Base-by-base conservation (phyloP, 2,888 invertebrate species). In the Encarsia formosa region DNA sequence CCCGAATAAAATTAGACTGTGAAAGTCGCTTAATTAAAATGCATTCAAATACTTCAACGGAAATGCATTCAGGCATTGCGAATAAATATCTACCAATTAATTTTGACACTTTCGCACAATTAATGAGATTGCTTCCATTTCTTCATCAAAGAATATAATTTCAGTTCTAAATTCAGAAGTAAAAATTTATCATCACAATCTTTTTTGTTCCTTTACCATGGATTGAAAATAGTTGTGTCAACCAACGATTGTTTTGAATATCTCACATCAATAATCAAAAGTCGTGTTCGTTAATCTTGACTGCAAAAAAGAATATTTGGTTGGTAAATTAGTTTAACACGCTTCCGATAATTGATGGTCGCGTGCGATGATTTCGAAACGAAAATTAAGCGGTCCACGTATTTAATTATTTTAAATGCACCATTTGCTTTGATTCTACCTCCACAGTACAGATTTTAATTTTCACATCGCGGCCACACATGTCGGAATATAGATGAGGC, bases 1-100 rank as follows among this genome's bases (percentile, higher is more conserved):
- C 55, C 48, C 34, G 49, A 49, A 55, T 51, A 55, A 55, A 55
- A 55, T 55, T 45, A 55, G 49, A 55, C 51, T 49, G 49, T 42
- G 49, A 45, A 55, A 55, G 55, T 55, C 48, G 37, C 38, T 48
- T 51, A 55, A 55, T 52, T 52, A 52, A 52, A 55, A 55, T 45
- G 38, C 44, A 52, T 55, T 55, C 45, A 45, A 26, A 55, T 55
- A 52, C 48, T 38, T 37, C 40, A 49, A 49, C 42, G 41, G 31
- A 45, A 49, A 45, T 37, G 29, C 40, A 45, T 32, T 51, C 41
- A 23, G 34, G 8, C 22, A 23, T 11, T n/a, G 11, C 34, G n/a
- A 54, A 48, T 42, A 45, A 50, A 47, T 35, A 23, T 50, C 38
- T 15, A 16, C 41, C 52, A 52, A 52, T 55, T 55, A 55, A 48